Evolutionary conservation across 1,140 invertebrate species (phyloP).

Genomic region (Drosophila orosa): DNA sequence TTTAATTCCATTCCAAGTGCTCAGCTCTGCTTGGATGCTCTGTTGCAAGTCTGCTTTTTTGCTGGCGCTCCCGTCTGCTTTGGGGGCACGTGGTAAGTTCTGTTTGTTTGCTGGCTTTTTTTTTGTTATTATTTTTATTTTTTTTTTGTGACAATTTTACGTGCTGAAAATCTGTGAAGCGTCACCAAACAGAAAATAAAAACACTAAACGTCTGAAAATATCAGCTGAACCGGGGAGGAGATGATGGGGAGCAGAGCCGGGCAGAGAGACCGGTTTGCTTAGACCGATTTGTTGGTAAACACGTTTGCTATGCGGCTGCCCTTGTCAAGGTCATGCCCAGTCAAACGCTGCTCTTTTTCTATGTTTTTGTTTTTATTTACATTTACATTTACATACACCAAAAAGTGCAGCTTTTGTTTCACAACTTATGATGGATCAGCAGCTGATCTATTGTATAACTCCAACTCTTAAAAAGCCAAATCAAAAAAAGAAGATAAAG

Average conservation of each 20-base stretch:
- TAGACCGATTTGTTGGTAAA: constrained; percentile 50
- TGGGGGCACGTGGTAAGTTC: constrained; percentile 19
- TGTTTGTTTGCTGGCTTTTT: neutral
- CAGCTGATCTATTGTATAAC: constrained; percentile 52
- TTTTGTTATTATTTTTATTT: neutral
- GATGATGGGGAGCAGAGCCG: constrained; percentile 4
- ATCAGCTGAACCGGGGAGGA: constrained; percentile 7
- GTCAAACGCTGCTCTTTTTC: constrained; percentile 43
- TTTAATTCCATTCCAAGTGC: constrained; percentile 12
- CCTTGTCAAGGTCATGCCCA: constrained; percentile 74
- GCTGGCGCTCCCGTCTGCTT: constrained; percentile 16
- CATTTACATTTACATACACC: neutral
- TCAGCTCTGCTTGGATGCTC: constrained; percentile 22
- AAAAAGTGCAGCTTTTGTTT: constrained; percentile 33
- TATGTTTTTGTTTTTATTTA: constrained; percentile 7
- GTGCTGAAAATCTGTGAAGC: constrained; percentile 67
- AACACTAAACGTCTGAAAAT: constrained; percentile 41
- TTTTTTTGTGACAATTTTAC: constrained; percentile 10
- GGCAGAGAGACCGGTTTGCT: constrained; percentile 63
- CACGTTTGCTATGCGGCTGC: constrained; percentile 64
- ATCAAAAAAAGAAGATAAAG: constrained; percentile 20
- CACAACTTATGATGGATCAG: constrained; percentile 49
- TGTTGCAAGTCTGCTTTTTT: constrained; percentile 28
- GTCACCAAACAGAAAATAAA: constrained; percentile 40
- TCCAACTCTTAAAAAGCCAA: constrained; percentile 14